Evolutionary conservation across 1,140 invertebrate species (phyloP), one percentile per base, ranked within the genome.

Genomic region (Drosophila elegans): DNA sequence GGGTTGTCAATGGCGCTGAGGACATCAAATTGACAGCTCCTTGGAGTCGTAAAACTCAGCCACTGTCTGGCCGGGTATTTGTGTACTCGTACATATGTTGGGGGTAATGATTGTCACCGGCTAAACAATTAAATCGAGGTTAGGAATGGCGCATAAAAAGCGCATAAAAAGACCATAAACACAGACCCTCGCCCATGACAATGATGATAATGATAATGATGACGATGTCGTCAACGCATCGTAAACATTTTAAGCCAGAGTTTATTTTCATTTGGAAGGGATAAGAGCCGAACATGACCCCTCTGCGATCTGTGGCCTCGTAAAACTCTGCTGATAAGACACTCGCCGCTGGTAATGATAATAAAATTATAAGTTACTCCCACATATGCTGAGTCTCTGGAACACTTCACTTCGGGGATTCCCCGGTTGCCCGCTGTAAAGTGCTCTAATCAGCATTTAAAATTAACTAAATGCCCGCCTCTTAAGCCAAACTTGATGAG

Each of bases 41-140:
- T 88, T 83, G 51, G 79, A 83, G 83, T 88, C 83, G 84, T 88
- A 83, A 88, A 88, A 83, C 55, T 74, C 61, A 55, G 61, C 84
- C 78, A 61, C 78, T 61, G 78, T 77, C 63, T 55, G 68, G 39
- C 25, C 34, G 11, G 5, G 4, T 11, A 7, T 25, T 5, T 27
- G 12, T 46, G 29, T 78, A 68, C 82, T 21, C 16, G 16, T 32
- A 32, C 29, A 86, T 86, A 86, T 86, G 81, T 81, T 86, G 82
- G 76, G 76, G 57, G 77, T 64, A 80, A 89, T 88, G 79, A 88
- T 89, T 92, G 91, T 92, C 91, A 92, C 91, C 91, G 91, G 91
- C 84, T 92, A 92, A 92, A 91, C 91, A 92, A 92, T 92, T 92
- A 92, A 92, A 92, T 92, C 91, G 91, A 92, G 91, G 91, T 92